Evolutionary conservation across 2,113 vertebrate species (phyloP), one percentile per base, ranked within the genome.

Genomic region (Lonchura striata): DNA sequence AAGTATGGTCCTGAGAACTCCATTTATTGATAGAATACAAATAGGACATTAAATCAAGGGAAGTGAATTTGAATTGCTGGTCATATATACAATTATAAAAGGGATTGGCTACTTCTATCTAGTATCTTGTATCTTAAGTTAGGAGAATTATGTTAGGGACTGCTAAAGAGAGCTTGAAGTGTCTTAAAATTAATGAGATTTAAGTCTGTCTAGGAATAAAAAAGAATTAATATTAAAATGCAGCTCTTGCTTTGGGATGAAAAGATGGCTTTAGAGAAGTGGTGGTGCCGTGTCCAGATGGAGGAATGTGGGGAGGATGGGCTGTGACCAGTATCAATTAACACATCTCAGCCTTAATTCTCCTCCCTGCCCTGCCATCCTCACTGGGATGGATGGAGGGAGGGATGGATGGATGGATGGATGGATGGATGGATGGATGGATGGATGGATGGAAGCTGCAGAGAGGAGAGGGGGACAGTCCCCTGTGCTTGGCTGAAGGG

Each of bases 121-220:
- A 47, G 90, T 74, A 63, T 83, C 56, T 68, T 70, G 47, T 47
- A 66, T 76, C 92, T 91, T 24, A 82, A 65, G 91, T 69, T 84
- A 60, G 61, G 85, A 84, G 92, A 96, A 82, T 56, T 83, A 74
- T 90, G 85, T 82, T 95, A 77, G 84, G 79, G 74, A 66, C 78
- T 2, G 24, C 86, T 87, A 95, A 96, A 92, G 90, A 79, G 89
- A 93, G 86, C 75, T 96, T 84, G 69, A 85, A 94, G 89, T 71
- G 50, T 88, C 86, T 93, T 90, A 90, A 96, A 95, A 93, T 95
- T 94, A 95, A 97, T 94, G 91, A 96, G 85, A 96, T 76, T 74
- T 86, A 92, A 88, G 81, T 60, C 91, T 84, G 21, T 90, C 92
- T 92, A 61, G 91, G 64, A 81, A 93, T 70, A 86, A 91, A 68